Conservation (phyloP, 2,113 vertebrate species). For the Cavia porcellus region DNA sequence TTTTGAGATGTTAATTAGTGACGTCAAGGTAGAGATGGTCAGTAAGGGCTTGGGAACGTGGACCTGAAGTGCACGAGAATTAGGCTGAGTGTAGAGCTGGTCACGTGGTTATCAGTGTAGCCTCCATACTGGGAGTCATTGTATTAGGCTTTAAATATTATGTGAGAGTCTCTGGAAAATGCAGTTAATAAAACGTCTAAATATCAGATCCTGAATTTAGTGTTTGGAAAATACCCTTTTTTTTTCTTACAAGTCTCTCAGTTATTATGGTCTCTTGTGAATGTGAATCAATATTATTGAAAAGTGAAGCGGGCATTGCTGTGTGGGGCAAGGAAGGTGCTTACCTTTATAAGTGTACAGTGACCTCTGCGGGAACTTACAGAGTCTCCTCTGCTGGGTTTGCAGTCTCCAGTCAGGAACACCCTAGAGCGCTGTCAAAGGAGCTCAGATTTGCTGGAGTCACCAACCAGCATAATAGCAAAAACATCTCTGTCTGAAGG, state of each 20-base stretch:
- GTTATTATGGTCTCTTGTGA: background rate
- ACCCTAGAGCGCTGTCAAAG: background rate
- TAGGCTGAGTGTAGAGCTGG: too few species aligned
- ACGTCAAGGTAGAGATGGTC: background rate
- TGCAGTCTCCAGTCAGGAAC: constrained; percentile 5
- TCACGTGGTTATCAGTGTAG: background rate
- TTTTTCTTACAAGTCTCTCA: background rate
- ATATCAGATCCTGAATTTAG: background rate
- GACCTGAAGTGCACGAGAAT: background rate
- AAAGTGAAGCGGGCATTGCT: background rate
- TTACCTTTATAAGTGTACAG: background rate
- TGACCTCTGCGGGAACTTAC: background rate
- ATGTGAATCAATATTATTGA: background rate
- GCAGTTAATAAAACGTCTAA: background rate
- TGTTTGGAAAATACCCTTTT: background rate
- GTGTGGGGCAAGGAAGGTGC: background rate
- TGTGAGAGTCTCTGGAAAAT: background rate
- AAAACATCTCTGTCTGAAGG: constrained; percentile 28
- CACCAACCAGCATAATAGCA: background rate
- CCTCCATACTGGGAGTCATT: background rate
- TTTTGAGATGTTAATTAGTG: background rate
- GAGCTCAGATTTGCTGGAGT: background rate
- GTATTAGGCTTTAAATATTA: background rate
- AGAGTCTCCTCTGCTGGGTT: background rate
- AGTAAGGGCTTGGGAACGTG: background rate